phyloP scores from a whole-genome alignment of 2,888 invertebrate species.

The Norana najaformis region DNA sequence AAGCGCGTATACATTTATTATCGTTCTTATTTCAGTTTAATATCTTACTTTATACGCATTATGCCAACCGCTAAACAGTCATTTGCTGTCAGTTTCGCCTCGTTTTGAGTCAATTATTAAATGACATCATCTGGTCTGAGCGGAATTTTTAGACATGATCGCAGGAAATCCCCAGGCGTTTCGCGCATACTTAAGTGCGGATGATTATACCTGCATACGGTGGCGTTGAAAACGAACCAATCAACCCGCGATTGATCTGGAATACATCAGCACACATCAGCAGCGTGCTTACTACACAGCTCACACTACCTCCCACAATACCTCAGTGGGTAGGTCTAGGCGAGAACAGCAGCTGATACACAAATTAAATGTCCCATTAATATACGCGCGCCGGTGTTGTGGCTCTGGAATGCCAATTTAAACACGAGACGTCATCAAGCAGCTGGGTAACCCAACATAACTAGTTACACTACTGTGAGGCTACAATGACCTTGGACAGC shows the following conservation, averaged over 20 bases:
- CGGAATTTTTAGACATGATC: constrained; percentile 9
- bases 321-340: neutral
- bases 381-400: no score
- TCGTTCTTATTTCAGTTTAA: neutral
- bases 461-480: neutral
- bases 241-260: neutral
- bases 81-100: neutral
- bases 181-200: neutral
- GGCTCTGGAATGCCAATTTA: neutral
- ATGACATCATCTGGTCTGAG: neutral
- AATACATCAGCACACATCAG: neutral
- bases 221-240: no score
- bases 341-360: neutral
- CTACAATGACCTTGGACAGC: neutral
- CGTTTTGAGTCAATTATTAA: neutral
- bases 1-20: neutral
- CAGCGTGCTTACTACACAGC: neutral
- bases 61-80: neutral
- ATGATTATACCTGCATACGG: neutral
- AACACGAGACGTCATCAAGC: neutral
- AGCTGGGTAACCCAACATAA: neutral
- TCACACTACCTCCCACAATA: neutral
- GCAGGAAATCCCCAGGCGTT: neutral
- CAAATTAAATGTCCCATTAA: neutral
- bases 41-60: neutral